Percentiles rank a stretch among this genome's conserved stretches.
Evolutionary conservation across 2,888 invertebrate species (phyloP).

Genomic region (Myathropa florea): DNA sequence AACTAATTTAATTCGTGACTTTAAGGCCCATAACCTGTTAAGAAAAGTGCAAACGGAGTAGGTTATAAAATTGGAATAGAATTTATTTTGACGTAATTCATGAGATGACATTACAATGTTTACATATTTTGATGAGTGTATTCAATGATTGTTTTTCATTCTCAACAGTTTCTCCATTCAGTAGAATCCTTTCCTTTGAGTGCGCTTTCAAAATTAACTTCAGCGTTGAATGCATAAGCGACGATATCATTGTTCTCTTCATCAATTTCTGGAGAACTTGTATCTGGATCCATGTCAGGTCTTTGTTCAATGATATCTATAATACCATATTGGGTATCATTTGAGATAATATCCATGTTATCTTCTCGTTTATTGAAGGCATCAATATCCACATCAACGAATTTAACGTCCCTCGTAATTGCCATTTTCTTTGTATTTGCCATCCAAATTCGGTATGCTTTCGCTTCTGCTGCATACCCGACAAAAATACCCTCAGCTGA

Average conservation of each 20-base stretch:
- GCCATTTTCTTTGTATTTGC: conserved; percentile 10
- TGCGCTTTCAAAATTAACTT: conserved; percentile 5
- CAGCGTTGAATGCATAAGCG: conserved; percentile 17
- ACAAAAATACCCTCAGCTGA: conserved; percentile 8
- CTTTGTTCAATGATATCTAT: not conserved
- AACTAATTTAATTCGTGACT: too few species aligned
- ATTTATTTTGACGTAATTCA: too few species aligned
- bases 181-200: not conserved
- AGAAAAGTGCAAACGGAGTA: too few species aligned
- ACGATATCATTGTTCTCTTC: not conserved
- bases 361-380: not conserved
- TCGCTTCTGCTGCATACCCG: conserved; percentile 6
- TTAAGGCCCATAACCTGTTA: too few species aligned
- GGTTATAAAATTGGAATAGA: too few species aligned
- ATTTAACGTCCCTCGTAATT: conserved; percentile 1
- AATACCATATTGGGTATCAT: not conserved
- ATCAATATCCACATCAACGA: not conserved
- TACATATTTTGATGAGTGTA: too few species aligned
- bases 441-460: conserved; percentile 26
- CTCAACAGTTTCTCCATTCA: conserved; percentile 16
- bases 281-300: not conserved
- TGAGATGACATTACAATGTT: too few species aligned
- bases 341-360: not conserved
- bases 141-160: too few species aligned
- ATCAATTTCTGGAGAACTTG: not conserved